A percentile compares a stretch with the other conserved stretches of the same genome.
phyloP scores from a whole-genome alignment of 2,797 vertebrate species.

The Hylomyscus alleni region DNA sequence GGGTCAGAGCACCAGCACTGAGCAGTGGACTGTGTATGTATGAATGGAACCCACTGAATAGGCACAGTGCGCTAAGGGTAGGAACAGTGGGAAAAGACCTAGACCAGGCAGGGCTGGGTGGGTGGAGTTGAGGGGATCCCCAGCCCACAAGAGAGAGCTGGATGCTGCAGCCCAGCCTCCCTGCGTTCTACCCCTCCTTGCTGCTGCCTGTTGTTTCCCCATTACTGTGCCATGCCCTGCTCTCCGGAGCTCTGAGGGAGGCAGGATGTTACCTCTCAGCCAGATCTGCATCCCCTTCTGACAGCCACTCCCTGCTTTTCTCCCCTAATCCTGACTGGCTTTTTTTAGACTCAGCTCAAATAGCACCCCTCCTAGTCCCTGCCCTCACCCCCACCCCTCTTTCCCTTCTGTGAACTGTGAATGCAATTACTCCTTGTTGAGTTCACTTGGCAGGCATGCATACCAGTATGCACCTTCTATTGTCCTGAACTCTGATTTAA shows the following conservation, averaged over 20 bases:
- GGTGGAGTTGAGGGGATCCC: neutral
- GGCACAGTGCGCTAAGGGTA: neutral
- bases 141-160: neutral
- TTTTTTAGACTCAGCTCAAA: conserved; percentile 69
- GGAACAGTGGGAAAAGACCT: neutral
- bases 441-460: conserved; percentile 14
- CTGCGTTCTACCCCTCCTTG: neutral
- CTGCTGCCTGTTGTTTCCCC: neutral
- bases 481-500: conserved; percentile 59
- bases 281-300: neutral
- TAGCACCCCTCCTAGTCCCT: conserved; percentile 39
- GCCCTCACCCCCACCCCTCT: neutral
- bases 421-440: neutral
- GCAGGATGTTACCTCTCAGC: neutral
- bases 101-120: neutral
- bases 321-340: conserved; percentile 60
- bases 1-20: neutral
- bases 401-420: conserved; percentile 31
- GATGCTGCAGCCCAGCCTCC: neutral
- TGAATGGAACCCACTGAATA: conserved; percentile 1
- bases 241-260: neutral
- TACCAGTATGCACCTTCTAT: neutral
- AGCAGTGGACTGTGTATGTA: neutral
- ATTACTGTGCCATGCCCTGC: neutral
- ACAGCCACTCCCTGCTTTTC: conserved; percentile 30